Evolutionary conservation across 2,113 vertebrate species (phyloP).

Genomic region (Poicephalus meyeri): DNA sequence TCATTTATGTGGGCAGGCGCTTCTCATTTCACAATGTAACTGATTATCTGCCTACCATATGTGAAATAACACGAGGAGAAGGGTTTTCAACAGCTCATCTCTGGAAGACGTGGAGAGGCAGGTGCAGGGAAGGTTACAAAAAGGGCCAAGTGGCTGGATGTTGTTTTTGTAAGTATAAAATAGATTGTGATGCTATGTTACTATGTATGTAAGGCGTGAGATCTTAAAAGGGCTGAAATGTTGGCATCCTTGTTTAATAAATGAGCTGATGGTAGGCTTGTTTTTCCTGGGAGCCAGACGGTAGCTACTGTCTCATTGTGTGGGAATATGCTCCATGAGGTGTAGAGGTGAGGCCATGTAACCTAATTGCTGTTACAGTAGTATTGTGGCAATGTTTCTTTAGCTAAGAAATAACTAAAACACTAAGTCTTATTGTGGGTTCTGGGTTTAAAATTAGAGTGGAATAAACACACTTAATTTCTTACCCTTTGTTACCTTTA

Average conservation of each 20-base stretch:
- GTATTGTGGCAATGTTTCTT: background rate
- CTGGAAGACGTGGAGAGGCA: background rate
- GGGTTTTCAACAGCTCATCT: slow-evolving; percentile 38
- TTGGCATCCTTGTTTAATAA: slow-evolving; percentile 1
- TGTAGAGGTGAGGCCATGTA: background rate
- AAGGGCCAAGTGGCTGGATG: background rate
- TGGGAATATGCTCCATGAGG: background rate
- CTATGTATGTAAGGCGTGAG: background rate
- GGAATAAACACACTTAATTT: background rate
- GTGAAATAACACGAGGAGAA: background rate
- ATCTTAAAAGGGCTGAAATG: background rate
- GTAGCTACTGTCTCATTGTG: background rate
- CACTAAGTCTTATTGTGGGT: background rate
- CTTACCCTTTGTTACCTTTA: background rate
- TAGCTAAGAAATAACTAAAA: background rate
- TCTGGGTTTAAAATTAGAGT: background rate
- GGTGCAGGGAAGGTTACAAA: slow-evolving; percentile 31
- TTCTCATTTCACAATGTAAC: background rate
- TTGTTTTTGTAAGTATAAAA: slow-evolving; percentile 33
- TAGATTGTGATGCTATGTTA: slow-evolving; percentile 22
- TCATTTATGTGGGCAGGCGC: background rate
- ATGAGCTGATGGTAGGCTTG: background rate
- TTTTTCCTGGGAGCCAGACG: background rate
- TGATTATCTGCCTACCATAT: background rate
- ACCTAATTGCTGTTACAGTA: background rate